These are phyloP conservation scores for Cyclophora albipunctata DNA, from an alignment of 2,888 invertebrate species.

Conservation along the genomic window DNA sequence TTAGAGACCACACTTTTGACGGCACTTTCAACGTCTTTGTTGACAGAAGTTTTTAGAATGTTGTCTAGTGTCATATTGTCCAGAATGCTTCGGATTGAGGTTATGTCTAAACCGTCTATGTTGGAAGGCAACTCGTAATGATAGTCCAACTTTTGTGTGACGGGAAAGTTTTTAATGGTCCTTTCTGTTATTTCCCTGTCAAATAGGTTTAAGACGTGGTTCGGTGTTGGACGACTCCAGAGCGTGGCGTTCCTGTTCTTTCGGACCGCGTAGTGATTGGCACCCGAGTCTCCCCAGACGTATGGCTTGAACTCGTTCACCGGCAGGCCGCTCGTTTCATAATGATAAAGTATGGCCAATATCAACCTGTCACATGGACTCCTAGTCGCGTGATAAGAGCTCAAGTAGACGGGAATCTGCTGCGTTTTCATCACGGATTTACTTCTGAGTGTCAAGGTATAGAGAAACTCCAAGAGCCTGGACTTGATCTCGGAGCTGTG, in stretches of 20 bases:
- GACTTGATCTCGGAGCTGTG: conserved; percentile 70
- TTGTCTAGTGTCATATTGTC: conserved; percentile 34
- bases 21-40: conserved; percentile 36
- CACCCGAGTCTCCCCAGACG: conserved; percentile 88
- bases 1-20: conserved; percentile 32
- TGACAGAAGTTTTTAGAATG: conserved; percentile 23
- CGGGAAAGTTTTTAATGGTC: conserved; percentile 83
- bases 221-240: conserved; percentile 82
- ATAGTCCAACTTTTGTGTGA: conserved; percentile 74
- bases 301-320: conserved; percentile 84
- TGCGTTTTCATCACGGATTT: conserved; percentile 77
- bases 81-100: conserved; percentile 27
- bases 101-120: conserved; percentile 20
- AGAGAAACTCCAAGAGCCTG: conserved; percentile 79
- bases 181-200: conserved; percentile 77
- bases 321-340: conserved; percentile 80
- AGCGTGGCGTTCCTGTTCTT: conserved; percentile 71
- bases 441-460: conserved; percentile 77
- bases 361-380: conserved; percentile 81
- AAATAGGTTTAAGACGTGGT: conserved; percentile 83
- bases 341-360: conserved; percentile 78
- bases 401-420: conserved; percentile 85
- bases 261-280: conserved; percentile 83
- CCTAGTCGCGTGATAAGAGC: conserved; percentile 85
- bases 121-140: conserved; percentile 44